These are phyloP conservation scores for Harpagoxenus sublaevis DNA, from an alignment of 2,888 invertebrate genomes.

Conservation along the genomic window DNA sequence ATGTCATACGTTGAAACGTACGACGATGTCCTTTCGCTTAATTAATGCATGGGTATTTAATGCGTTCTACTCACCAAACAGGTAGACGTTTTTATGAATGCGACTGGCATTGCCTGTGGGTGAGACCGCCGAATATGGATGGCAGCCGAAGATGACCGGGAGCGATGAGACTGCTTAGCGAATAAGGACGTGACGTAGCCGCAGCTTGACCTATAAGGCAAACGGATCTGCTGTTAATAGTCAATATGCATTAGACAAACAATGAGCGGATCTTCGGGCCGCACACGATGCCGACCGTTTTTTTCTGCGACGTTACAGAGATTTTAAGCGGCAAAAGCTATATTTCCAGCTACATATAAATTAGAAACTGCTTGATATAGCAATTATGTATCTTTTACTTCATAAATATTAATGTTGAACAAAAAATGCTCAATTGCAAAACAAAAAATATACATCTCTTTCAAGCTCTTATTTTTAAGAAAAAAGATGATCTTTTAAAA, in stretches of 20 bases:
- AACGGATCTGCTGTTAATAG: slow-evolving; percentile 79
- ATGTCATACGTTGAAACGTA: not conserved
- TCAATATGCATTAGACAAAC: slow-evolving; percentile 79
- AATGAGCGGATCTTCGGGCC: slow-evolving; percentile 76
- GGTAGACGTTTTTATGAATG: slow-evolving; percentile 79
- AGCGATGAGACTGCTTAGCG: slow-evolving; percentile 72
- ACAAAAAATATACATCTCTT: not conserved
- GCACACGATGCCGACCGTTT: slow-evolving; percentile 65
- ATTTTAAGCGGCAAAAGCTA: slow-evolving; percentile 41
- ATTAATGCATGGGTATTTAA: slow-evolving; percentile 48
- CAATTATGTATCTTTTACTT: not conserved
- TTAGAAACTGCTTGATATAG: not conserved
- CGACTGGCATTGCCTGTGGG: slow-evolving; percentile 81
- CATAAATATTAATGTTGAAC: not conserved
- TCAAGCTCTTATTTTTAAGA: not conserved
- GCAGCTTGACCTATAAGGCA: slow-evolving; percentile 77
- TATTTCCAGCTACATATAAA: not conserved
- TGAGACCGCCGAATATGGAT: slow-evolving; percentile 83
- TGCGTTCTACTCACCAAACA: slow-evolving; percentile 65
- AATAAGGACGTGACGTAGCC: slow-evolving; percentile 80
- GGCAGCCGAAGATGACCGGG: slow-evolving; percentile 77
- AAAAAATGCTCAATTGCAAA: not conserved
- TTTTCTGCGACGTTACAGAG: slow-evolving; percentile 48
- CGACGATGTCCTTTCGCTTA: slow-evolving; percentile 67
- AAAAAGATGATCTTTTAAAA: too few species aligned